Base-by-base conservation (phyloP, 2,797 vertebrate genomes). In the Clarias fuscus region DNA sequence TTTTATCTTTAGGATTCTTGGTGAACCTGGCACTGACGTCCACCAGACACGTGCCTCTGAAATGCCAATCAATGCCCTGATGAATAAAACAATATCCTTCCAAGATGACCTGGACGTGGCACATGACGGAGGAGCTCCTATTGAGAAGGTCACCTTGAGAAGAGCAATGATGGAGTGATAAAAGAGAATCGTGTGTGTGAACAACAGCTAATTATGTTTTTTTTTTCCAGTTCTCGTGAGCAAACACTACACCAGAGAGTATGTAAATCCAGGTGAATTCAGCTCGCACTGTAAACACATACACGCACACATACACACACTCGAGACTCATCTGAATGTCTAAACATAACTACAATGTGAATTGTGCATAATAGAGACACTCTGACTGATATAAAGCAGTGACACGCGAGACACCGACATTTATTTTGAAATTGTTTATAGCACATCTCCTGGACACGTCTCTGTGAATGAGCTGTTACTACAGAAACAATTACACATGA, bases 61-160 rank as follows among this genome's bases (percentile, higher is more conserved):
- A 73, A 64, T 53, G 56, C 22, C 40, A 24, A 61, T 84, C 81
- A 82, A 61, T 73, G 64, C 4, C 58, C 86, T 67, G 62, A 83
- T 85, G 27, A 88, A 87, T 73, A 83, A 85, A 83, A 76, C 58
- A 88, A 67, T 53, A 72, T 86, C 43, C 61, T 81, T 80, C 73
- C 86, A 86, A 78, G 53, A 80, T 83, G 86, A 84, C 53, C 70
- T 82, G 56, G 67, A 80, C 68, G 56, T 88, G 87, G 90, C 84
- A 17, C 27, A 83, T 43, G 18, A 71, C 72, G 62, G 48, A 10
- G 53, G 76, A 87, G 56, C 71, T 81, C 80, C 65, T 58, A 78
- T 14, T 27, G 86, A 86, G 77, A 30, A 33, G 84, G 83, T 87
- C 86, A 89, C 90, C 90, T 89, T 90, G 71, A 87, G 3, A 53